Base-by-base conservation (phyloP, 53 echinoderm and acorn worm species). In the Henricia sp. region DNA sequence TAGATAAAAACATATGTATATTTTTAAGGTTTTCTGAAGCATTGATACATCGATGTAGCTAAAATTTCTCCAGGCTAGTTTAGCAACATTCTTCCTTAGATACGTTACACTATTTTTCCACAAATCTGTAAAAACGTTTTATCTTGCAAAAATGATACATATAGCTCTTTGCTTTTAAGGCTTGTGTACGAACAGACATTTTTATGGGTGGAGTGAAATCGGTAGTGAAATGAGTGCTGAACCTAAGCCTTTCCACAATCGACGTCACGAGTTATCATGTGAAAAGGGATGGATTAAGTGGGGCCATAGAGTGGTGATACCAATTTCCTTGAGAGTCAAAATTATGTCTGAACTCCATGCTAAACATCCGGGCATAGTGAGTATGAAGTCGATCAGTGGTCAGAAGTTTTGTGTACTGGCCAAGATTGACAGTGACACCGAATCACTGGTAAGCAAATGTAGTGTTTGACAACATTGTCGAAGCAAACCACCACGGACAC, bases 221-320 rank as follows among this genome's bases (percentile, higher is more conserved):
- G 55, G 23, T 53, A 35, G 1, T 48, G 87, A 36, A 29, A 20
- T 67, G 37, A 27, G 67, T 14, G 10, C 42, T 10, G 74, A 82
- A 19, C 38, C 64, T 1, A 25, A 40, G 19, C 85, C 88, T 57
- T 91, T 27, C 23, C 60, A 59, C 28, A 84, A 21, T 13, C 67
- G 87, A 33, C 46, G 38, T 9, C 42, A 68, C 50, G 85, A 91
- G 57, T 46, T 91, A 6, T 74, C 87, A 1, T 37, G 65, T 43
- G 92, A 84, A 67, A n/a, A 85, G 29, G 60, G 76, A 34, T 91
- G 87, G 43, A 54, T 91, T 11, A 68, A 82, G 60, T 88, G 91
- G 91, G 88, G 88, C 23, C 16, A 44, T 32, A 84, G 76, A 70
- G 74, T 83, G 9, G 69, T 87, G 1, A 65, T 91, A 28, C 83